phyloP scores from a whole-genome alignment of 2,888 invertebrate species.

The Biston betularia region DNA sequence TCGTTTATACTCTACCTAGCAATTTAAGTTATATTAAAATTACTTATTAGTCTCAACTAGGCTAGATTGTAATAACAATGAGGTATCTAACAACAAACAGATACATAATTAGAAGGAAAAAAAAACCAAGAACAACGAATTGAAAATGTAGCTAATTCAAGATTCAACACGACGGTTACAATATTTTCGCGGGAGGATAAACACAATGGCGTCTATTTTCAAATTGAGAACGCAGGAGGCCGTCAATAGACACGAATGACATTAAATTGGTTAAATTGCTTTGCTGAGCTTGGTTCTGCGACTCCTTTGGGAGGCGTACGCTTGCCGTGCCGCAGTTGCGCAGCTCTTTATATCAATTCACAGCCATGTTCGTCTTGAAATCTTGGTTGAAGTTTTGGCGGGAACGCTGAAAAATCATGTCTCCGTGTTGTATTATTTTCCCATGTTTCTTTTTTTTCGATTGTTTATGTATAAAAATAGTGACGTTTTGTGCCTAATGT shows the following conservation, averaged over 20 bases:
- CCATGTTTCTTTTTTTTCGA: too few relatives aligned
- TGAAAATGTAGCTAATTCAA: not conserved
- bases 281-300: conserved; percentile 73
- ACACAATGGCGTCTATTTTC: conserved; percentile 80
- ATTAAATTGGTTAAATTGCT: conserved; percentile 85
- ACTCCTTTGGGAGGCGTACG: conserved; percentile 72
- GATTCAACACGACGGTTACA: conserved; percentile 27
- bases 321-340: conserved; percentile 52
- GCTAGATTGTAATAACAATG: too few relatives aligned
- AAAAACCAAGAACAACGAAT: not conserved
- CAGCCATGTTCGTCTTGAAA: conserved; percentile 50
- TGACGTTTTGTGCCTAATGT: too few relatives aligned
- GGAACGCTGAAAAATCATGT: too few relatives aligned
- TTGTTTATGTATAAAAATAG: too few relatives aligned
- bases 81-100: too few relatives aligned
- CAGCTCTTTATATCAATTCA: conserved; percentile 59
- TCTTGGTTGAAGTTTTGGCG: conserved; percentile 22
- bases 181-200: conserved; percentile 67
- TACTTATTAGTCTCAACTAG: too few relatives aligned
- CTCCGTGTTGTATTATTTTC: too few relatives aligned
- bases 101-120: too few relatives aligned
- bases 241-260: conserved; percentile 81
- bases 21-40: too few relatives aligned
- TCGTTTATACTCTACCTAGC: too few relatives aligned
- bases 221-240: conserved; percentile 79